Evolutionary conservation across 2,797 vertebrate species (phyloP).

Genomic region (Sebastes ruberrimus): DNA sequence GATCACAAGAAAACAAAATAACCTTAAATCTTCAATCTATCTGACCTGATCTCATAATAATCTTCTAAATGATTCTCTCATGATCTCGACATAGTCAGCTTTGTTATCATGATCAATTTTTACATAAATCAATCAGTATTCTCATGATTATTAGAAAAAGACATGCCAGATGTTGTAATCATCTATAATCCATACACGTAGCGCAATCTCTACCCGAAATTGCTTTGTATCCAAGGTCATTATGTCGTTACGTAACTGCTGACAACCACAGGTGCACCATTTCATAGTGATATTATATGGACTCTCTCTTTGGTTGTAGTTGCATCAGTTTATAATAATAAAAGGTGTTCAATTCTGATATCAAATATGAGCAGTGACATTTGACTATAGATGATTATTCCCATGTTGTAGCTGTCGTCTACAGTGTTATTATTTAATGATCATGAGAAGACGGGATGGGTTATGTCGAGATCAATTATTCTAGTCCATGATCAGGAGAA

Average conservation of each 20-base stretch:
- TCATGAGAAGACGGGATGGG: not conserved
- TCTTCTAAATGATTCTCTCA: too few relatives aligned
- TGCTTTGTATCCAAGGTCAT: not conserved
- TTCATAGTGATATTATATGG: not conserved
- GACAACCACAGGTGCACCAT: not conserved
- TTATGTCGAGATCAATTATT: not conserved
- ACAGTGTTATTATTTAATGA: not conserved
- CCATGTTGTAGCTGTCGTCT: not conserved
- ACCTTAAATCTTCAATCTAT: not conserved
- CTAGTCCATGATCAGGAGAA: not conserved
- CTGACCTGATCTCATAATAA: not conserved
- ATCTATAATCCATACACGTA: not conserved
- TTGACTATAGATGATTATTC: not conserved
- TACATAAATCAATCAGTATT: not conserved
- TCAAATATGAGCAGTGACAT: not conserved
- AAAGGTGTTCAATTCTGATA: not conserved
- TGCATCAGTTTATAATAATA: not conserved
- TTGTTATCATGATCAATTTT: not conserved
- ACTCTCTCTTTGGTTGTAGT: conserved; percentile 3
- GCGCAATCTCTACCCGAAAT: not conserved
- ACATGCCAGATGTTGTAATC: not conserved
- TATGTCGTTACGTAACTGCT: not conserved
- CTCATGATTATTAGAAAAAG: not conserved
- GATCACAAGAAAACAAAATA: not conserved
- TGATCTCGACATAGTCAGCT: too few relatives aligned